These are phyloP conservation scores for Cataglyphis cursor DNA, from an alignment of 2,888 invertebrate genomes.

Conservation along the genomic window DNA sequence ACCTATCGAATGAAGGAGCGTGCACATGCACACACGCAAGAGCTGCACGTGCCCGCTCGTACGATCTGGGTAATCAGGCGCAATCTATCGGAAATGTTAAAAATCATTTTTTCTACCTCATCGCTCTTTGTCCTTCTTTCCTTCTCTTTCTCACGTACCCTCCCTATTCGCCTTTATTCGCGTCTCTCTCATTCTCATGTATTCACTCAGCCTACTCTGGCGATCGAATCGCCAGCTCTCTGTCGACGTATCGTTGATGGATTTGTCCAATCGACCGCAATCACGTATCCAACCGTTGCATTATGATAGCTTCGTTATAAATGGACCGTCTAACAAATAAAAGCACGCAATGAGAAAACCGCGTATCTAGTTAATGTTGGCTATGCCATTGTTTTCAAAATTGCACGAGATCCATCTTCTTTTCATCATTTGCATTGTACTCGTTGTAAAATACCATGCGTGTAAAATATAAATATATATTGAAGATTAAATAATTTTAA, in stretches of 20 bases:
- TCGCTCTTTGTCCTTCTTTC: conserved; percentile 35
- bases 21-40: conserved; percentile 37
- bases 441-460: neutral
- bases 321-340: conserved; percentile 57
- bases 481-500: neutral
- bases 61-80: conserved; percentile 74
- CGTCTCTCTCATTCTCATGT: conserved; percentile 22
- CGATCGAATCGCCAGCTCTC: conserved; percentile 46
- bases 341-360: conserved; percentile 50
- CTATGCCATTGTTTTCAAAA: conserved; percentile 21
- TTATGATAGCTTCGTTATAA: conserved; percentile 65
- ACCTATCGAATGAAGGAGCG: conserved; percentile 54
- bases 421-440: neutral
- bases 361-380: conserved; percentile 27
- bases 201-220: conserved; percentile 15
- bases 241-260: conserved; percentile 63
- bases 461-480: neutral
- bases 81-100: conserved; percentile 83
- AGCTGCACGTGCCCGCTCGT: conserved; percentile 52
- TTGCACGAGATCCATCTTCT: neutral
- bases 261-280: conserved; percentile 71
- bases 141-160: neutral
- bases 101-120: conserved; percentile 81
- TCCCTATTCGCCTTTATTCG: conserved; percentile 32
- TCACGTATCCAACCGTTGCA: conserved; percentile 62